phyloP scores from a whole-genome alignment of 1,140 invertebrate species.

The Zeugodacus cucurbitae region DNA sequence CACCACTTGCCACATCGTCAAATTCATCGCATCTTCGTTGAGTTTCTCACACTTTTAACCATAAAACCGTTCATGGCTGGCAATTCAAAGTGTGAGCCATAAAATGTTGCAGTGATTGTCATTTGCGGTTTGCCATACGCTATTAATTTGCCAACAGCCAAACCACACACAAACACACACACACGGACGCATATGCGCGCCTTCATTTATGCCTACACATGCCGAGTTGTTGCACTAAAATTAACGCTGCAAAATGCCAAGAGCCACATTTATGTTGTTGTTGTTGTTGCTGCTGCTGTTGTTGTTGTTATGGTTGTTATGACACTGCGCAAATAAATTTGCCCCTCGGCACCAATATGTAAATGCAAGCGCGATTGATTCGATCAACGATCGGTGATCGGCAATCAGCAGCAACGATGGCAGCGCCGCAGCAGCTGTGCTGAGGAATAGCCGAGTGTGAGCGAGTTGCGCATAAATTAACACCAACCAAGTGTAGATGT shows the following conservation, averaged over 20 bases:
- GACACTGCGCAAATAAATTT: conserved; percentile 29
- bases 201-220: neutral
- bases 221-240: neutral
- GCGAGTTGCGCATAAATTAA: conserved; percentile 12
- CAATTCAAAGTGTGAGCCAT: neutral
- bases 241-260: neutral
- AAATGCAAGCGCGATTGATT: conserved; percentile 5
- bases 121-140: neutral
- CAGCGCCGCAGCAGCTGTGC: neutral
- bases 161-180: neutral
- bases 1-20: neutral
- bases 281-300: neutral
- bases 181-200: too few species aligned
- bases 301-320: neutral
- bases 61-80: neutral
- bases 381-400: conserved; percentile 9
- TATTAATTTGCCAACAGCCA: neutral
- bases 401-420: neutral
- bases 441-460: neutral
- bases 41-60: conserved; percentile 4
- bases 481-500: neutral
- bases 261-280: neutral
- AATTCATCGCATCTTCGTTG: neutral
- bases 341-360: conserved; percentile 26
- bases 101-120: neutral